Conservation (phyloP, 2,888 invertebrate genomes). For the Apeira syringaria region DNA sequence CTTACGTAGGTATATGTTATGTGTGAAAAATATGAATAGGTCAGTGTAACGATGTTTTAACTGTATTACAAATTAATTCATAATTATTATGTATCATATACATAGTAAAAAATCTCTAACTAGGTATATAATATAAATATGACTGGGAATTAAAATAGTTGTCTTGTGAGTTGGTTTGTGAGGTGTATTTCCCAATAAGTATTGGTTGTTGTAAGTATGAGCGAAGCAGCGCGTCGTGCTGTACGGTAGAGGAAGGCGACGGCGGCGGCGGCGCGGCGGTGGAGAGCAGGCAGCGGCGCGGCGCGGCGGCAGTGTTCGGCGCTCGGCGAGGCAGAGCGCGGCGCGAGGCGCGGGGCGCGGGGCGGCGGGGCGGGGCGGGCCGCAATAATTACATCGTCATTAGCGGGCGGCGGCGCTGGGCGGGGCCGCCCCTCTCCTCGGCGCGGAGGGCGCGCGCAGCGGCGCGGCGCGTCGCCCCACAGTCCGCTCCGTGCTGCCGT, state of each 20-base stretch:
- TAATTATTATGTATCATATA: too few species aligned
- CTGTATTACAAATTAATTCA: too few species aligned
- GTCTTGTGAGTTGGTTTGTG: too few species aligned
- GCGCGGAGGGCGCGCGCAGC: slow-evolving; percentile 64
- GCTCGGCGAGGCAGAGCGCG: slow-evolving; percentile 23
- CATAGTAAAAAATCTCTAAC: too few species aligned
- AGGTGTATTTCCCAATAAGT: background rate
- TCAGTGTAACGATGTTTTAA: too few species aligned
- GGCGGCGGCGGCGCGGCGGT: background rate
- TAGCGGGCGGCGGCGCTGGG: slow-evolving; percentile 69
- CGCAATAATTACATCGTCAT: slow-evolving; percentile 64
- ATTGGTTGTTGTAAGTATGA: background rate
- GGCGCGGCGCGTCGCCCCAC: slow-evolving; percentile 61
- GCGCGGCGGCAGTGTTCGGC: slow-evolving; percentile 14
- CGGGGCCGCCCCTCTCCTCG: slow-evolving; percentile 61
- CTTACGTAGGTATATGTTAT: too few species aligned
- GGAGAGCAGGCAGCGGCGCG: background rate
- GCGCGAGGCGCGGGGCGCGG: slow-evolving; percentile 33
- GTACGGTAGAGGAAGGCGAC: too few species aligned
- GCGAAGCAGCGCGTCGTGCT: too few species aligned
- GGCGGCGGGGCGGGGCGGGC: slow-evolving; percentile 47
- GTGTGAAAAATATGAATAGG: too few species aligned
- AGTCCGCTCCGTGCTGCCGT: slow-evolving; percentile 80
- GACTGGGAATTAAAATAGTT: too few species aligned
- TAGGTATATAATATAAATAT: too few species aligned